A percentile compares a stretch with the other conserved stretches of the same genome.
Evolutionary conservation across 92 coral and sea anemone species (phyloP).

Genomic region (Paragorgia papillata): DNA sequence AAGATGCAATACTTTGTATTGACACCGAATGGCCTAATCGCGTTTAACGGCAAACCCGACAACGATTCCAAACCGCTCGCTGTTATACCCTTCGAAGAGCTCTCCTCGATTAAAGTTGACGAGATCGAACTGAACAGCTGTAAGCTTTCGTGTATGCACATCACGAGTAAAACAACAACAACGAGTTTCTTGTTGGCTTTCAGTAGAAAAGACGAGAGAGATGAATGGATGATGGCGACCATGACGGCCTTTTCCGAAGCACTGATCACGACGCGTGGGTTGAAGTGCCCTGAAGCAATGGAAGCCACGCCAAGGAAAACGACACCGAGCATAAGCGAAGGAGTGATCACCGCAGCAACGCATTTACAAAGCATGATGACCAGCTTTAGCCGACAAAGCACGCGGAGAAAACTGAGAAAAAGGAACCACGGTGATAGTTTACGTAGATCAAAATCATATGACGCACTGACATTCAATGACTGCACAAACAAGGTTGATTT

Average conservation of each 20-base stretch:
- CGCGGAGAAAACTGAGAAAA: conserved; percentile 6
- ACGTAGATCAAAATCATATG: conserved; percentile 37
- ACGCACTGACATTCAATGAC: not conserved
- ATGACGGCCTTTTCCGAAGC: conserved; percentile 28
- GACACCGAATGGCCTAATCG: conserved; percentile 16
- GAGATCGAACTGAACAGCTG: conserved; percentile 36
- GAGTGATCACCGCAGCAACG: not conserved
- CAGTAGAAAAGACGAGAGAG: conserved; percentile 23
- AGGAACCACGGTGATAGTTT: not conserved
- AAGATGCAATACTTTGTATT: conserved; percentile 35
- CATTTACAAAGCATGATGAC: not conserved
- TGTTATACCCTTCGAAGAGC: conserved; percentile 11
- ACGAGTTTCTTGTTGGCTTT: conserved; percentile 18
- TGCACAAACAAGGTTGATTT: not conserved
- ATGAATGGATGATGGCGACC: conserved; percentile 34
- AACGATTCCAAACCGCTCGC: not conserved
- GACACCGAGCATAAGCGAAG: not conserved
- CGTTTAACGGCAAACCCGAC: conserved; percentile 12
- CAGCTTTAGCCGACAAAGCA: not conserved
- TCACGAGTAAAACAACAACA: conserved; percentile 15
- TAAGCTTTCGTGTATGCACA: conserved; percentile 2
- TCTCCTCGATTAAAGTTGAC: conserved; percentile 22
- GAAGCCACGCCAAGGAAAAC: not conserved
- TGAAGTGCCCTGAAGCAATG: not conserved
- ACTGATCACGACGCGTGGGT: not conserved